Percentiles rank a stretch among this genome's conserved stretches.
These are phyloP conservation scores for Chrysomela aeneicollis DNA, from an alignment of 2,888 invertebrate species.

Conservation along the genomic window DNA sequence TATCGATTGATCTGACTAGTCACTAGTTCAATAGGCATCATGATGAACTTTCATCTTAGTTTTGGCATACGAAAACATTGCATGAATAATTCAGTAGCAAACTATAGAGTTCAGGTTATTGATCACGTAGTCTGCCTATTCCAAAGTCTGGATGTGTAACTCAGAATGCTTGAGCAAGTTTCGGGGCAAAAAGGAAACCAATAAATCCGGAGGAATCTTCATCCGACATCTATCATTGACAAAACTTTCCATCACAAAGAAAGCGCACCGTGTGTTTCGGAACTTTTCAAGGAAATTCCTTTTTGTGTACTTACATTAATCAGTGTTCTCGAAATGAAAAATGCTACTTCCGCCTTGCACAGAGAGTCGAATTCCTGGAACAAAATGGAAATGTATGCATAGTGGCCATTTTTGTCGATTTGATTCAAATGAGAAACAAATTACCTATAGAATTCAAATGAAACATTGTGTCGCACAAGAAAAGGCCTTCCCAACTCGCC, in stretches of 20 bases:
- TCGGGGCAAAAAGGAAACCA: not conserved
- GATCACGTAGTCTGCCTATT: not conserved
- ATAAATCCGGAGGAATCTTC: slow-evolving; percentile 3
- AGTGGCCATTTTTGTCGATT: no score
- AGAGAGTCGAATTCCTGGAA: slow-evolving; percentile 80
- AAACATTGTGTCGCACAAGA: no score
- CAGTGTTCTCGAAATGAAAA: slow-evolving; percentile 75
- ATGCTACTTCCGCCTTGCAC: slow-evolving; percentile 80
- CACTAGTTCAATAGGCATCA: no score
- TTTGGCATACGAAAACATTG: not conserved
- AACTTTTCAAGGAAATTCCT: not conserved
- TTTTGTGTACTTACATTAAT: slow-evolving; percentile 71
- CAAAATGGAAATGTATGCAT: slow-evolving; percentile 40
- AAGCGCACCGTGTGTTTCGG: not conserved
- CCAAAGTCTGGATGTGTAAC: not conserved
- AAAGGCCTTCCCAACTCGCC: no score
- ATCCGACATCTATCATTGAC: slow-evolving; percentile 1
- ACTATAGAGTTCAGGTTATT: not conserved
- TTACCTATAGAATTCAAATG: no score
- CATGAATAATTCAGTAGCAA: not conserved
- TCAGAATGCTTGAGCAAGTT: not conserved
- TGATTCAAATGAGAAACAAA: slow-evolving; percentile 10
- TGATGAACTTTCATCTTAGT: no score
- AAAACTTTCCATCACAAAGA: not conserved
- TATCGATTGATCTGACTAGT: no score